These are phyloP conservation scores for Florisuga fusca DNA, from an alignment of 2,797 vertebrate species.

Conservation along the genomic window DNA sequence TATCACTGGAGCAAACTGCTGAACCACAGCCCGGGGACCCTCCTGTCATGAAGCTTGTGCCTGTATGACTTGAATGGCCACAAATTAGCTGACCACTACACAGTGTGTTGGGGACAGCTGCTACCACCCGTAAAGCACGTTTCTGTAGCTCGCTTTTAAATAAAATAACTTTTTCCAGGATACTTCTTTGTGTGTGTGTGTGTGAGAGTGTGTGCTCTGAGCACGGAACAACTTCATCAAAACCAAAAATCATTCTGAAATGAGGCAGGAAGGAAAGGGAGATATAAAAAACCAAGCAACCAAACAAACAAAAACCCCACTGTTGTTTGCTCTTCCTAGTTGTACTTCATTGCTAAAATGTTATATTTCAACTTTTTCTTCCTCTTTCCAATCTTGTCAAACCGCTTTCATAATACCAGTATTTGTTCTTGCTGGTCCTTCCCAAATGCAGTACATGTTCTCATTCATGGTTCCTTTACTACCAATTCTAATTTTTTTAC, in stretches of 20 bases:
- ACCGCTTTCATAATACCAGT: accelerated
- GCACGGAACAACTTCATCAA: background rate
- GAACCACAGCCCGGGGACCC: background rate
- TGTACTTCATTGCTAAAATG: background rate
- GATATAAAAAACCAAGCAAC: background rate
- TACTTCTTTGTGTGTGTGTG: accelerated
- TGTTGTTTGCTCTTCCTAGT: background rate
- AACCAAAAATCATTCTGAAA: background rate
- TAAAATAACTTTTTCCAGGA: background rate
- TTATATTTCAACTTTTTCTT: background rate
- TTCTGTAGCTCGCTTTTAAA: background rate
- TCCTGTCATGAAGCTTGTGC: background rate
- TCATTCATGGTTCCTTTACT: background rate
- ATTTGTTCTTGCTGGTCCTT: background rate
- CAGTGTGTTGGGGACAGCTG: background rate
- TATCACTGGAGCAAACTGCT: background rate
- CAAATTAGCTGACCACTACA: background rate
- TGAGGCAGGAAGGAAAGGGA: background rate
- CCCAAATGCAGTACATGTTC: background rate
- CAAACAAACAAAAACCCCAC: background rate
- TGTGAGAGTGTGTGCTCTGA: background rate
- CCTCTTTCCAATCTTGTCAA: background rate
- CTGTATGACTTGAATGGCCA: background rate
- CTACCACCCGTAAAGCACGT: background rate
- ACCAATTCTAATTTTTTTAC: background rate